Evolutionary conservation across 2,888 invertebrate genomes (phyloP).

Genomic region (Operophtera brumata): DNA sequence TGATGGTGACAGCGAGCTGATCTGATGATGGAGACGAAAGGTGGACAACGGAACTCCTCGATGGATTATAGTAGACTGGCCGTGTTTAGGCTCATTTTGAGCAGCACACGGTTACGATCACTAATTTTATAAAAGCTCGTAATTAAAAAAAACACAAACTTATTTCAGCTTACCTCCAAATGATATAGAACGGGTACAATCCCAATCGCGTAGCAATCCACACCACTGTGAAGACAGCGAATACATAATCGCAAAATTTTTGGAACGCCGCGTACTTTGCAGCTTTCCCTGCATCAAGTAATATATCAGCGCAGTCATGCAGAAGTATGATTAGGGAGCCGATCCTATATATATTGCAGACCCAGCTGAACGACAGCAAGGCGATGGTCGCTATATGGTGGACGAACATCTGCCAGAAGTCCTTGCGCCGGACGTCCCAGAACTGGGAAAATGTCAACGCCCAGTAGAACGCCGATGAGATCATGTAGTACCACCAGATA

Average conservation of each 20-base stretch:
- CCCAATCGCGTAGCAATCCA: conserved; percentile 96
- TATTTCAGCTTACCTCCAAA: conserved; percentile 87
- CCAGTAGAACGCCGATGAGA: conserved; percentile 97
- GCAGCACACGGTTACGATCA: no score
- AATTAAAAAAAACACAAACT: no score
- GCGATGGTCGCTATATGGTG: conserved; percentile 97
- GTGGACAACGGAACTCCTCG: no score
- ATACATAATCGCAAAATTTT: conserved; percentile 91
- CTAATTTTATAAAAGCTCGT: no score
- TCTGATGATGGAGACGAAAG: no score
- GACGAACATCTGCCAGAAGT: conserved; percentile 99
- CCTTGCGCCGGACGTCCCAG: conserved; percentile 95
- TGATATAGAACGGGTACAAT: conserved; percentile 93
- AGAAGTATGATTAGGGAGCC: conserved; percentile 93
- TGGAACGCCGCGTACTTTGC: conserved; percentile 96
- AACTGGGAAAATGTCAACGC: conserved; percentile 95
- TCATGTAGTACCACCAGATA: conserved; percentile 98
- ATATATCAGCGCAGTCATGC: conserved; percentile 95
- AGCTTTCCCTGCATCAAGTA: conserved; percentile 96
- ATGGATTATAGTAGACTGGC: no score
- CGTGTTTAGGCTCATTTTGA: no score
- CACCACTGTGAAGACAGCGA: conserved; percentile 92
- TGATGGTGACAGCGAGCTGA: no score
- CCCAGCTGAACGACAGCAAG: conserved; percentile 96
- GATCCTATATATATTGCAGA: conserved; percentile 94